Percentiles rank a stretch among this genome's conserved stretches.
phyloP scores from a whole-genome alignment of 2,797 vertebrate species.

The Acanthurus leucopareius region DNA sequence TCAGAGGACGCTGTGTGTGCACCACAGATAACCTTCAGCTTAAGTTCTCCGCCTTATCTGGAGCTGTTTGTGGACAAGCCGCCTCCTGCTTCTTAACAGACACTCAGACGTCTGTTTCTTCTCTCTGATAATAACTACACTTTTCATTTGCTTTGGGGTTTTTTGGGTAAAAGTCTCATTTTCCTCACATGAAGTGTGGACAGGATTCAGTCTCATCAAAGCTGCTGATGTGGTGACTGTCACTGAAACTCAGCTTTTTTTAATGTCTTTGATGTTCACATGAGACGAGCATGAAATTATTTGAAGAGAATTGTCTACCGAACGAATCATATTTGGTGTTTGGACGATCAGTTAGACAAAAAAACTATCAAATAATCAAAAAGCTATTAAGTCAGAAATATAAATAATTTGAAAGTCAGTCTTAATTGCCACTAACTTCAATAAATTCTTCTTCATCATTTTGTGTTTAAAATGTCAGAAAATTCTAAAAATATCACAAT shows the following conservation, averaged over 20 bases:
- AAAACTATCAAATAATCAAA: too few relatives aligned
- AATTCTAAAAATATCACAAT: too few relatives aligned
- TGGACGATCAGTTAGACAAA: too few relatives aligned
- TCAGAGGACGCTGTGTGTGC: slow-evolving; percentile 37
- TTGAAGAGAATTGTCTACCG: neutral
- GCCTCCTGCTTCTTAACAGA: slow-evolving; percentile 32
- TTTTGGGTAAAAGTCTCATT: neutral
- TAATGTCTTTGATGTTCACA: slow-evolving; percentile 5
- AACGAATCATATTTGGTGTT: too few relatives aligned
- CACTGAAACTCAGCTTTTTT: neutral
- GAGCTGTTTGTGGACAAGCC: slow-evolving; percentile 30
- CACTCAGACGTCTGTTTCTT: neutral
- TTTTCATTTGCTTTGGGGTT: neutral
- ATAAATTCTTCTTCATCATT: too few relatives aligned
- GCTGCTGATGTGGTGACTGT: slow-evolving; percentile 2
- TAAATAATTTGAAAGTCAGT: too few relatives aligned
- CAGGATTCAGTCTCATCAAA: neutral
- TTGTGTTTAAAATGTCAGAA: too few relatives aligned
- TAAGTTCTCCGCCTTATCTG: slow-evolving; percentile 69
- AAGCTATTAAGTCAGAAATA: too few relatives aligned
- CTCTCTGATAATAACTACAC: slow-evolving; percentile 16
- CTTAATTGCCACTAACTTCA: too few relatives aligned
- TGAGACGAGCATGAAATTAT: slow-evolving; percentile 19
- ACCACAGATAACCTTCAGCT: slow-evolving; percentile 75
- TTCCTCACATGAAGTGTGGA: neutral